phyloP scores from a whole-genome alignment of 2,797 vertebrate genomes.

The Phrynocephalus guinanensis region DNA sequence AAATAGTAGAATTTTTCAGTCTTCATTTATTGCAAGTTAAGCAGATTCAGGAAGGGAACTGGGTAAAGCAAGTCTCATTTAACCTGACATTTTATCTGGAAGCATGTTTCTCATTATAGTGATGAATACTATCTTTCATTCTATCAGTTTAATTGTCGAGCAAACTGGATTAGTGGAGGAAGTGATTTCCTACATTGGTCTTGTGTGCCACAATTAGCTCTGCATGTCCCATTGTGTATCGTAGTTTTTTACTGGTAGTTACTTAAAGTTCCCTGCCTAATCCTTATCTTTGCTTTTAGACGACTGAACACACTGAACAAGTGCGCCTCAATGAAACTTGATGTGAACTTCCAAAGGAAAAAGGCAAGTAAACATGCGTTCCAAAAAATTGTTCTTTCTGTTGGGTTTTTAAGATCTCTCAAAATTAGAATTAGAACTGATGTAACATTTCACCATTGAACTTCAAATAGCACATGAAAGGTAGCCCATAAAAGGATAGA shows the following conservation, averaged over 20 bases:
- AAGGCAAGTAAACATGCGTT: constrained; percentile 85
- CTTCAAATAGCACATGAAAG: constrained; percentile 34
- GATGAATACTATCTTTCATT: not conserved
- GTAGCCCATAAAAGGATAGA: not conserved
- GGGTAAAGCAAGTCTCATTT: not conserved
- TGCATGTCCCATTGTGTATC: not conserved
- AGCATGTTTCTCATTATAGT: not conserved
- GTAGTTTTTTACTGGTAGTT: constrained; percentile 18
- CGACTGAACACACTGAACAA: constrained; percentile 98
- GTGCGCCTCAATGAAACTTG: constrained; percentile 99
- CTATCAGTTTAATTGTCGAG: not conserved
- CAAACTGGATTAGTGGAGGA: not conserved
- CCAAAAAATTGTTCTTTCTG: constrained; percentile 31
- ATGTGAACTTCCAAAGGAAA: constrained; percentile 96
- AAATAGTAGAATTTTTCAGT: not conserved
- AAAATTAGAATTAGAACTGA: constrained; percentile 7
- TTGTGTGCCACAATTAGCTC: not conserved
- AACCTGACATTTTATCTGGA: not conserved
- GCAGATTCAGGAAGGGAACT: not conserved
- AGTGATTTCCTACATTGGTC: not conserved
- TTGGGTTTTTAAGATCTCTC: constrained; percentile 1
- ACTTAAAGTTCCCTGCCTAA: constrained; percentile 19
- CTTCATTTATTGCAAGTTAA: not conserved
- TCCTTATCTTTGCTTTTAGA: constrained; percentile 82
- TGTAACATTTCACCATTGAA: not conserved